Base-by-base conservation (phyloP, 2,113 vertebrate genomes). In the Todiramphus chloris region DNA sequence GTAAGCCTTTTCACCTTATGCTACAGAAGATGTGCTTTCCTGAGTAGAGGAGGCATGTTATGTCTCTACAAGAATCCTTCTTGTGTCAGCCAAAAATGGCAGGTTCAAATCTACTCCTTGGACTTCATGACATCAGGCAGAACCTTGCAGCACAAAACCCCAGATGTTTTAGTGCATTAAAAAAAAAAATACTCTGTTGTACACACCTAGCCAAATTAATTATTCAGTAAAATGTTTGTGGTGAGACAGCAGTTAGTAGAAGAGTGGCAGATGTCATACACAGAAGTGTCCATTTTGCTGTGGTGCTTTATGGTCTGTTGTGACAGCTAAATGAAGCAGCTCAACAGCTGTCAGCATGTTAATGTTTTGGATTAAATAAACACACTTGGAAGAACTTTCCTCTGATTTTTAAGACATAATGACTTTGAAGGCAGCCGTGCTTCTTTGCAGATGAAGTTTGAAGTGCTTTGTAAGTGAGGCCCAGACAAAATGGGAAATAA, bases 131-230 rank as follows among this genome's bases (percentile, higher is more conserved):
- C 66, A 39, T 89, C 78, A 77, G 15, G 72, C 63, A 95, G 73
- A 73, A 78, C 89, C 87, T 94, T 92, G 78, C 79, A 89, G 66
- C 83, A 82, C 9, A 41, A 92, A 97, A 96, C 1, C 88, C 93
- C 96, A 97, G 96, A 97, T 97, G 97, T 97, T 96, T 96, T 80
- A 96, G 87, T 93, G 81, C 84, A 85, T 92, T 39, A 60, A 78
- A 94, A 89, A 58, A 35, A 15, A 53, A 51, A 14, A 23, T 24
- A 51, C 80, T 94, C 84, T 70, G 76, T 81, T 93, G 90, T 63
- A 66, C 92, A 50, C 77, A 94, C 93, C 93, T 96, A 75, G 87
- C 95, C 97, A 95, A 95, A 94, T 93, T 91, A 97, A 90, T 97
- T 96, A 92, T 92, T 94, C 0, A 5, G 68, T 87, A 74, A 91